Evolutionary conservation across 2,113 vertebrate genomes (phyloP).

Genomic region (Alligator mississippiensis): DNA sequence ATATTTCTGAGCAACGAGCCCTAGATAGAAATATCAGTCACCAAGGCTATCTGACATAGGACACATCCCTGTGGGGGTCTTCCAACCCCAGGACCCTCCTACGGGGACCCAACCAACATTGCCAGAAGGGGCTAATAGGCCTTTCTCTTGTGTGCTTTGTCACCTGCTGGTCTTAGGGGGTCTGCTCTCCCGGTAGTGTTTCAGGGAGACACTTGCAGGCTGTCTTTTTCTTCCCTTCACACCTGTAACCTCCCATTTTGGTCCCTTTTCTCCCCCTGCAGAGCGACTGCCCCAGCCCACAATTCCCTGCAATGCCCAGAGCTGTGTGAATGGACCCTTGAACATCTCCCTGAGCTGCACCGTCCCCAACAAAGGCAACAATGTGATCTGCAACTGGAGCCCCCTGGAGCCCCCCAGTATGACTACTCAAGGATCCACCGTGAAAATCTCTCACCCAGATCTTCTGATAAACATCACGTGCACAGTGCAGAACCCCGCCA

Average conservation of each 20-base stretch:
- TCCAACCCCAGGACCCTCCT: neutral
- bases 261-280: fast-evolving
- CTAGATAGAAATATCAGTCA: neutral
- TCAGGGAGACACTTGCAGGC: neutral
- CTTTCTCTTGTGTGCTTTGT: too few relatives aligned
- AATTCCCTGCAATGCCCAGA: fast-evolving
- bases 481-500: fast-evolving
- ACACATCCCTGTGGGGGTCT: neutral
- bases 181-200: neutral
- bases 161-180: fast-evolving
- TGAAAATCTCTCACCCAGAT: fast-evolving
- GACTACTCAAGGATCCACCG: fast-evolving
- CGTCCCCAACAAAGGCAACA: fast-evolving
- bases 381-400: neutral
- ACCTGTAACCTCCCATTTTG: too few relatives aligned
- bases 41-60: neutral
- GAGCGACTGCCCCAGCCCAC: neutral
- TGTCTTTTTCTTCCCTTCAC: neutral
- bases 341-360: fast-evolving
- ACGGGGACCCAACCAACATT: fast-evolving
- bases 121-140: fast-evolving
- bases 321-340: fast-evolving
- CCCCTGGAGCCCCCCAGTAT: fast-evolving
- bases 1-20: neutral
- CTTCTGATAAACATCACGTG: fast-evolving